Evolutionary conservation across 2,888 invertebrate species (phyloP), one percentile per base, ranked within the genome.

Genomic region (Athrips mouffetella): DNA sequence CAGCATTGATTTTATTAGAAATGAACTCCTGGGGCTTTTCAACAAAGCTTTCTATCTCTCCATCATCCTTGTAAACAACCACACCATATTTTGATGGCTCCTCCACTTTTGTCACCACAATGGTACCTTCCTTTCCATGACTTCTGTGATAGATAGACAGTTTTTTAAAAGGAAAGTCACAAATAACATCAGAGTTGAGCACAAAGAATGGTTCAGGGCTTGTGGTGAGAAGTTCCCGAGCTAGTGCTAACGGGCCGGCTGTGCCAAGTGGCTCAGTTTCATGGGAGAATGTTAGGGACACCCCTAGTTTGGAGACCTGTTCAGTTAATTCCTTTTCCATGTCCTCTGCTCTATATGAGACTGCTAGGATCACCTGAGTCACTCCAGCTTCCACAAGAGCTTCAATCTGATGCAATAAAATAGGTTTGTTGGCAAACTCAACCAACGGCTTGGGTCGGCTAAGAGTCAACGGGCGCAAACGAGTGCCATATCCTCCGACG

Each of bases 41-140:
- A 31, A 99, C 94, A 83, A 99, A 99, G 63, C 92, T 94, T 50
- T 96, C 92, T 50, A 99, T 98, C 70, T 93, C 91, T 1, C 98
- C 98, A 60, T 90, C 85, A 15, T 95, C 93, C 63, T 94, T 92
- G 69, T 97, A 99, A 0, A 98, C 92, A 10, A 99, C 98, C 0
- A 99, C 99, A 57, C 99, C 99, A 87, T 99, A 99, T 68, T 99
- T 99, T 0, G 99, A 98, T 0, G 99, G 99, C 71, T 99, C 99
- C 70, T 98, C 98, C 0, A 99, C 99, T 90, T 96, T 97, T 0
- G 99, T 99, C 13, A 99, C 99, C 3, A 48, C 15, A 4, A 49
- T 31, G 2, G 49, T 45, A 5, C 49, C 49, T 41, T 49, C 49
- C 76, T 93, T 94, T 39, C 97, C 97, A 87, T 99, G 99, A 62